Evolutionary conservation across 2,888 invertebrate genomes (phyloP).

Genomic region (Platynereis dumerilii): DNA sequence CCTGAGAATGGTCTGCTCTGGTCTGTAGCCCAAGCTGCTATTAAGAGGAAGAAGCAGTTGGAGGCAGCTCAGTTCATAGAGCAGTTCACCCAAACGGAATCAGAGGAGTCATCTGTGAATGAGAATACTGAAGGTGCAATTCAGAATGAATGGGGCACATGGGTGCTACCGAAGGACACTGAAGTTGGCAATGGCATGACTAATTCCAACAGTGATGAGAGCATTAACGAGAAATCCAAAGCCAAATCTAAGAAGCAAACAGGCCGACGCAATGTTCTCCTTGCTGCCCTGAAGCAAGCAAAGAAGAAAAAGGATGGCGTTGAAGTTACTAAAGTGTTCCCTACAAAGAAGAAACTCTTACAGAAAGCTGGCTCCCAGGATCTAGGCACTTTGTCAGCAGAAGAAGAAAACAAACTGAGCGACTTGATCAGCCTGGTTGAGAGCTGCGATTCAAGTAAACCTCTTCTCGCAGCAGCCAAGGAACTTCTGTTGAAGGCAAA

Average conservation of each 20-base stretch:
- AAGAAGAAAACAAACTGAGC: not conserved
- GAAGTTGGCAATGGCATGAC: not conserved
- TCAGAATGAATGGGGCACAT: constrained; percentile 5
- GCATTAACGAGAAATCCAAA: constrained; percentile 2
- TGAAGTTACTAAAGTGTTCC: not conserved
- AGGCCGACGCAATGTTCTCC: constrained; percentile 9
- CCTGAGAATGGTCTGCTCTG: constrained; percentile 18
- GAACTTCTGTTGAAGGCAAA: too few species aligned
- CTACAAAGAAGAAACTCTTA: too few species aligned
- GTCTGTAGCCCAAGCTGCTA: constrained; percentile 8
- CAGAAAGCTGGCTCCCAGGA: too few species aligned
- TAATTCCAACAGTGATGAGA: not conserved
- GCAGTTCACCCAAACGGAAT: too few species aligned
- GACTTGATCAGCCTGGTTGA: too few species aligned
- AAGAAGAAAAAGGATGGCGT: constrained; percentile 12
- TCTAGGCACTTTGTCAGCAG: not conserved
- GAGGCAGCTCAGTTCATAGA: too few species aligned
- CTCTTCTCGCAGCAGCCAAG: too few species aligned
- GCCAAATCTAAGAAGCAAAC: constrained; percentile 1
- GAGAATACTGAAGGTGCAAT: not conserved
- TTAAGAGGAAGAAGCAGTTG: not conserved
- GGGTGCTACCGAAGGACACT: not conserved
- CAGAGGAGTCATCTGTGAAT: not conserved
- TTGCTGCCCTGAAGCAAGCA: constrained; percentile 20
- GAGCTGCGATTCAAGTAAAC: too few species aligned